Evolutionary conservation across 2,797 vertebrate genomes (phyloP), one percentile per base, ranked within the genome.

Genomic region (Sciurus vulgaris): DNA sequence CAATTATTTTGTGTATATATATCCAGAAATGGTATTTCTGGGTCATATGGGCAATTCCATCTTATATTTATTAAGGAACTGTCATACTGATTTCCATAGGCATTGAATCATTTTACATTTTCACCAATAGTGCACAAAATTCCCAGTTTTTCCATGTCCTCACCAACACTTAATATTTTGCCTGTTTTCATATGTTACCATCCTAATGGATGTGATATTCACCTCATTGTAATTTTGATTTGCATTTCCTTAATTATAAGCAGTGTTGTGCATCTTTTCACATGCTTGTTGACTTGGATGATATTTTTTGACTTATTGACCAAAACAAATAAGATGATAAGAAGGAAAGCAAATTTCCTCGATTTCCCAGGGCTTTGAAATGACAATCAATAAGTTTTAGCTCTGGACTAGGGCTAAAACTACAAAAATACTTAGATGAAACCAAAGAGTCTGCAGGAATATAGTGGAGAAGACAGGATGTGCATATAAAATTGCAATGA

Each of bases 391-490:
- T 9, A 77, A 74, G 63, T 10, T 74, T 73, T 72, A 78, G 15
- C 44, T 94, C 33, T 47, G 22, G 41, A 65, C 28, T 77, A 72
- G 12, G 18, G 35, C 3, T 78, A 88, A 41, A 13, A 2, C 69
- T 76, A 72, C 69, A 77, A 56, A 89, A 74, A 77, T 20, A 91
- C 59, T 47, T 84, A 93, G 47, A 35, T 63, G 70, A 94, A 85
- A 61, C 7, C 49, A 38, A 70, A 8, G 17, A 3, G 0, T 67
- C 51, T 61, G 59, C 69, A 26, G 91, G 47, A n/a, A 86, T 28
- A 76, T 35, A 63, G 77, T 61, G 44, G 38, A 63, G 81, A 89
- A 95, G 86, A 89, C 41, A 87, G 28, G 17, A 59, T 35, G 22
- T 38, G 6, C 7, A 20, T 12, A 69, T 26, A 41, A 82, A 95